Percentiles rank a stretch among this genome's conserved stretches.
These are phyloP conservation scores for Odobenus rosmarus DNA, from an alignment of 2,113 vertebrate species.

Conservation along the genomic window DNA sequence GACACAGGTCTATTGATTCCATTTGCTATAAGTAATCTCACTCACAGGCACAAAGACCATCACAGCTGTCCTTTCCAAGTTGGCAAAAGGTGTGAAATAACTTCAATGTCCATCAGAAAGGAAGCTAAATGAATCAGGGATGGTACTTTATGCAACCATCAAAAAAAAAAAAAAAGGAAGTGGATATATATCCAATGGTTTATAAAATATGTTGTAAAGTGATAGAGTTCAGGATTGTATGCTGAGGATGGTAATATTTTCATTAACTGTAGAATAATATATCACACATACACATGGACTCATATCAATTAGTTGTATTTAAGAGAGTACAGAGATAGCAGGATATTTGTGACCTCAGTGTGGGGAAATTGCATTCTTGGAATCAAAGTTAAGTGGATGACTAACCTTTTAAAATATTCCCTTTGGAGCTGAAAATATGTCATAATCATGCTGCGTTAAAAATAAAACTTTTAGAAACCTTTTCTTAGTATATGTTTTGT, in stretches of 20 bases:
- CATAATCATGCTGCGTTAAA: not conserved
- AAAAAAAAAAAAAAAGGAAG: too few species aligned
- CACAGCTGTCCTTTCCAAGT: not conserved
- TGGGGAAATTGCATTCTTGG: not conserved
- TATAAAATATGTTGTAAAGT: not conserved
- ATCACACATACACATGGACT: not conserved
- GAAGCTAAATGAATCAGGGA: not conserved
- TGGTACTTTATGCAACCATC: not conserved
- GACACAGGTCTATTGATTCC: not conserved
- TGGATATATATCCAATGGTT: not conserved
- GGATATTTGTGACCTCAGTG: rapidly evolving
- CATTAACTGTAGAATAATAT: not conserved
- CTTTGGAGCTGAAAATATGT: not conserved
- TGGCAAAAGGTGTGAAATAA: not conserved
- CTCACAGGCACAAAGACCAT: not conserved
- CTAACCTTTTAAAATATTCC: not conserved
- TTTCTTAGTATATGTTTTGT: not conserved
- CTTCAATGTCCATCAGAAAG: not conserved
- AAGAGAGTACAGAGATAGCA: not conserved
- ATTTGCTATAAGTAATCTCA: not conserved
- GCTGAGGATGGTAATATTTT: not conserved
- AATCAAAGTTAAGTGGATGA: not conserved
- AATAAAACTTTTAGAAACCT: not conserved
- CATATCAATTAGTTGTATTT: not conserved
- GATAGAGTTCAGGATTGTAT: not conserved